Percentiles rank a stretch among this genome's conserved stretches.
Evolutionary conservation across 2,888 invertebrate genomes (phyloP).

Genomic region (Cerceris rybyensis): DNA sequence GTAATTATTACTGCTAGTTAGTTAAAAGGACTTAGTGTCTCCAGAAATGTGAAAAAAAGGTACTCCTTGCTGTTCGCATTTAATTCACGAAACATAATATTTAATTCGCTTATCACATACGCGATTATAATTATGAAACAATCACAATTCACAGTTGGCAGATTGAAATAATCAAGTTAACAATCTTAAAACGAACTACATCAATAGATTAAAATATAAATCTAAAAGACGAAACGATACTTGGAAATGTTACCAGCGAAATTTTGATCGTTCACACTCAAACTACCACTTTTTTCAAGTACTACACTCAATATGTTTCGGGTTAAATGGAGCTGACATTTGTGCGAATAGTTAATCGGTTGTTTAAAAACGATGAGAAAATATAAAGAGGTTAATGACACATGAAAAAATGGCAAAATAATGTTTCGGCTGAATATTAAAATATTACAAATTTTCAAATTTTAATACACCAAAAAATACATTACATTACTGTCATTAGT

Average conservation of each 20-base stretch:
- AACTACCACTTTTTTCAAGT: too few relatives aligned
- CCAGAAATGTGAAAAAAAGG: neutral
- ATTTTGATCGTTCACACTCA: too few relatives aligned
- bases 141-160: too few relatives aligned
- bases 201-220: neutral
- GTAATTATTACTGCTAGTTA: neutral
- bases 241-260: neutral
- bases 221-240: neutral
- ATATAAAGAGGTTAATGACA: neutral
- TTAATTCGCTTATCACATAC: slow-evolving; percentile 21
- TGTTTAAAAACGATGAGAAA: neutral
- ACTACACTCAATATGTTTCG: too few relatives aligned
- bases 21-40: neutral
- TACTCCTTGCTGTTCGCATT: slow-evolving; percentile 1
- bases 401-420: neutral
- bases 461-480: slow-evolving; percentile 23
- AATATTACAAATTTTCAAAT: neutral
- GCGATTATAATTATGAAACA: slow-evolving; percentile 1
- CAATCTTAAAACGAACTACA: neutral
- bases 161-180: neutral
- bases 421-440: neutral
- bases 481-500: slow-evolving; percentile 32
- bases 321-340: too few relatives aligned
- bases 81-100: slow-evolving; percentile 37
- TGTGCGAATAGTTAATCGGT: too few relatives aligned